Base-by-base conservation (phyloP, 2,797 vertebrate genomes). In the Lithobates sylvaticus region DNA sequence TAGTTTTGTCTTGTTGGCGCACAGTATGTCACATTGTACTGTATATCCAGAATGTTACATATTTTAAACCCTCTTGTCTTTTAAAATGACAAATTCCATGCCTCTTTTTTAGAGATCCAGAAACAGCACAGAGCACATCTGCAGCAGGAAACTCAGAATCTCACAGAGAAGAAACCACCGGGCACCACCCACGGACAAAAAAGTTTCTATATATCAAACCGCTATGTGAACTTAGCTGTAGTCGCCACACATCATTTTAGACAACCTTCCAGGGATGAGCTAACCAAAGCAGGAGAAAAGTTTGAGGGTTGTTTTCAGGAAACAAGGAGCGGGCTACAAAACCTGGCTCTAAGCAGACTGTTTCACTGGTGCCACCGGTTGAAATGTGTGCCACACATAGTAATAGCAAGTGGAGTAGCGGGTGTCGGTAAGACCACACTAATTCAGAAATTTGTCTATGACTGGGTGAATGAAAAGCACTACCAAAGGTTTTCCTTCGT, bases 401-500 rank as follows among this genome's bases (percentile, higher is more conserved):
- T 94, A 15, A 29, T 91, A 4, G 69, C 95, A 32, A 88, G 87
- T 0, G 95, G 95, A 34, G 86, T 90, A 10, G 91, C 90, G 23
- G 95, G 95, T 1, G 90, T 91, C 0, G 95, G 95, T 5, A 96
- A 96, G 91, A 94, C 93, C 27, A 93, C 93, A 0, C 88, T 90
- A 1, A 72, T 95, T 76, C 89, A 93, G 81, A 94, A 94, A 88
- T 89, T 95, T 0, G 27, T 92, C n/a, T 86, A 89, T 61, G 91
- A 93, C 81, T 95, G 94, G 95, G 90, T 90, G 0, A 89, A 80
- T 39, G 92, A 87, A 3, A 78, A 88, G 10, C 76, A 73, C 13
- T 89, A 94, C 21, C 91, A 93, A 70, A 89, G 90, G 68, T 94
- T 94, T 18, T 74, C 89, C 0, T 87, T 89, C 34, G 61, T 95